Evolutionary conservation across 2,797 vertebrate species (phyloP), one percentile per base, ranked within the genome.

Genomic region (Phalanger gymnotis): DNA sequence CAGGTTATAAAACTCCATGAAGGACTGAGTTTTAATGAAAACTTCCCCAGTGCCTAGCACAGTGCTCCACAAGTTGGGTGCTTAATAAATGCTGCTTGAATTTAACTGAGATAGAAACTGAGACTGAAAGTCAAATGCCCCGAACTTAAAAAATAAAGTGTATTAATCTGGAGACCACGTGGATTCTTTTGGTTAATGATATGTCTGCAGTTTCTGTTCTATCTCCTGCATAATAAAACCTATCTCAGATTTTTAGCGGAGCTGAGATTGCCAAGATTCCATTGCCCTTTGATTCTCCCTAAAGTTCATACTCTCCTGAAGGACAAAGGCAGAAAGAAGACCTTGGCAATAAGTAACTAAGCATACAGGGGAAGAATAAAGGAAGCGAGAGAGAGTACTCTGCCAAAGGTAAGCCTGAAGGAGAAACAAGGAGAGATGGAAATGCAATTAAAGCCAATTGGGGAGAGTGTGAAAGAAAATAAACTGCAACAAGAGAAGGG

Each of bases 331-430:
- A 94, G 53, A 19, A 52, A 54, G 91, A 57, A 94, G 92, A 19
- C 25, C 90, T 91, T 73, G 10, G n/a, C 92, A 81, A 54, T 89
- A 51, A 87, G 40, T 87, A 87, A 87, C 73, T 73, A 93, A 94
- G 94, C 54, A 81, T 51, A 91, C 13, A 56, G 58, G 94, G 61
- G 91, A 94, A 94, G 90, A 90, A 93, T 92, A 95, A 91, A n/a
- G 92, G n/a, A 94, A 93, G 28, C 25, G 92, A 58, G n/a, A 31
- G 55, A 54, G 94, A 95, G 90, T n/a, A 2, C 16, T 58, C 57
- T 95, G 58, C 27, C 55, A 54, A 94, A 96, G 93, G 57, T n/a
- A 93, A 97, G 54, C 40, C 93, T 94, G 92, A 53, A 56, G 90
- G 66, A 54, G 16, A 96, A 90, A 87, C 25, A 31, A 94, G 93